Evolutionary conservation across 2,113 vertebrate genomes (phyloP), one percentile per base, ranked within the genome.

Genomic region (Gopherus evgoodei): DNA sequence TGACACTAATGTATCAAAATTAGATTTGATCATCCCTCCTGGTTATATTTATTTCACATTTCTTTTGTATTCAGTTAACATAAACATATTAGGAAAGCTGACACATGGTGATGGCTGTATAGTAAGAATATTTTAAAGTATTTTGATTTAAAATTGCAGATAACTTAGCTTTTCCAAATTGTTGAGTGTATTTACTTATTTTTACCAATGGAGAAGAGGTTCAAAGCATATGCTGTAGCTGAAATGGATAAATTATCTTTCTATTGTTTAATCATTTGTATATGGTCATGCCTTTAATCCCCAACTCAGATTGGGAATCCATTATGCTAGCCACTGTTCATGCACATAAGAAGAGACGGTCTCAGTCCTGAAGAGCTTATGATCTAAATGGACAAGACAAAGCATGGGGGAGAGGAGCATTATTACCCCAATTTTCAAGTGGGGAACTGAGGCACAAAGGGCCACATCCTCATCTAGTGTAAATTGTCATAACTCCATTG

Each of bases 1-100:
- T 98, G 98, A 98, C 99, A 98, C 98, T 99, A 99, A 99, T 99
- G 99, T 99, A 98, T 98, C 98, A 99, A 99, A 99, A 99, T 99
- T 99, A 98, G 98, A 99, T 99, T 99, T 99, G 98, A 98, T 98
- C 98, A 95, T 98, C 98, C 98, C 98, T 98, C 96, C 98, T 98
- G 98, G 99, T 99, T 99, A 98, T 99, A 99, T 99, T 99, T 99
- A 99, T 99, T 99, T 99, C 99, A 99, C 98, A 96, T 99, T 98
- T 99, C 99, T 99, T 99, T 99, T 98, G 98, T 99, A 98, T 98
- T 98, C 99, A 99, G 99, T 99, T 99, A 99, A 99, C 98, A 97
- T 98, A 98, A 98, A 98, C 97, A 96, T 98, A 98, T 98, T 98
- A 98, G 97, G 97, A 97, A 98, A 98, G 97, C 98, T 98, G 98